These are phyloP conservation scores for Bombus consobrinus DNA, from an alignment of 1,140 invertebrate genomes.

Conservation along the genomic window DNA sequence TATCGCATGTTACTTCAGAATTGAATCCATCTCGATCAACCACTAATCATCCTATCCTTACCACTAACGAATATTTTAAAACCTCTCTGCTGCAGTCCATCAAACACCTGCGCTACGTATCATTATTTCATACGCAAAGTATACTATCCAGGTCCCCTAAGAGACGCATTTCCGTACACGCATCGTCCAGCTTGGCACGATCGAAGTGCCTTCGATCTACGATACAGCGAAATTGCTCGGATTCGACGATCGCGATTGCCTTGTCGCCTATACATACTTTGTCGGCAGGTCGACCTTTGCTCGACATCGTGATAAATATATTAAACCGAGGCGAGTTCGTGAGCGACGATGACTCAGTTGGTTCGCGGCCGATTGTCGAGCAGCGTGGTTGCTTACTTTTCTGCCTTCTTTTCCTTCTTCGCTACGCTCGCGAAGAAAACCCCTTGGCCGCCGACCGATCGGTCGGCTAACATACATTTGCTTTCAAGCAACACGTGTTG, in stretches of 20 bases:
- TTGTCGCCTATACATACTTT: conserved; percentile 39
- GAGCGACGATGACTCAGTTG: conserved; percentile 54
- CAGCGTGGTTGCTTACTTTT: not conserved
- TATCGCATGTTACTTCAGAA: no score
- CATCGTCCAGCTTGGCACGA: not conserved
- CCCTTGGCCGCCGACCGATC: not conserved
- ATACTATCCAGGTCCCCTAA: not conserved
- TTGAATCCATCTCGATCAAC: no score
- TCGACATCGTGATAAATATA: conserved; percentile 51
- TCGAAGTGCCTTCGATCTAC: not conserved
- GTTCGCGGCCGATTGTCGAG: conserved; percentile 38
- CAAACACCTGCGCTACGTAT: no score
- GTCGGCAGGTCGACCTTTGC: conserved; percentile 47
- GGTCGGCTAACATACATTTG: conserved; percentile 45
- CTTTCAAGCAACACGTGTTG: conserved; percentile 55
- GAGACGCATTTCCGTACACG: not conserved
- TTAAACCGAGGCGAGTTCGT: conserved; percentile 48
- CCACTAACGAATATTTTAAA: no score
- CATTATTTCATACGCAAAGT: no score
- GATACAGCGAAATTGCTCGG: conserved; percentile 13
- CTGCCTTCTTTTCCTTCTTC: not conserved
- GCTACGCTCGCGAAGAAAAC: not conserved
- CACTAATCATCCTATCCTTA: no score
- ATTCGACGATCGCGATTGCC: conserved; percentile 26
- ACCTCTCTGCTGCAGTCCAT: fast-evolving